Evolutionary conservation across 2,113 vertebrate species (phyloP).

Genomic region (Mastomys coucha): DNA sequence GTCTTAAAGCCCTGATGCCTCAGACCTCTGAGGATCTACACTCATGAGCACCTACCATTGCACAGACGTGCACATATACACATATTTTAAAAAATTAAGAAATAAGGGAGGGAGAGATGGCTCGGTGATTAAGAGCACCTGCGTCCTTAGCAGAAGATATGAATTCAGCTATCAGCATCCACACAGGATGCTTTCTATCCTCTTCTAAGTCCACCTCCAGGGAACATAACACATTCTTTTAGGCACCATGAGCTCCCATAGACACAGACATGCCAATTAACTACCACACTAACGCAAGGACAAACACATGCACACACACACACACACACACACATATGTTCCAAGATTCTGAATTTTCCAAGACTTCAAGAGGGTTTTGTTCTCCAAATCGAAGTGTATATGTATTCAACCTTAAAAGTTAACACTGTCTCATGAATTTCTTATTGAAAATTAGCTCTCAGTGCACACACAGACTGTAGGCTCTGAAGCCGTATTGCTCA

Average conservation of each 20-base stretch:
- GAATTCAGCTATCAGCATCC: background rate
- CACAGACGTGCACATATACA: background rate
- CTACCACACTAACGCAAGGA: background rate
- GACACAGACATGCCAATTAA: background rate
- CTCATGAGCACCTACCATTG: no score
- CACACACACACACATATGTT: background rate
- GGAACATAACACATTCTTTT: background rate
- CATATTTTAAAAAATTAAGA: background rate
- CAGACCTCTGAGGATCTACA: no score
- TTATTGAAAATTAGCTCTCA: background rate
- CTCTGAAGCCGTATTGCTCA: background rate
- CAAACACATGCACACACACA: background rate
- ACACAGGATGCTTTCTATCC: background rate
- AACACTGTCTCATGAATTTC: background rate
- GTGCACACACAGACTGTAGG: background rate
- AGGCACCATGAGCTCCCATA: background rate
- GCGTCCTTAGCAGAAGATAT: background rate
- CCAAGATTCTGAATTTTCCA: slow-evolving; percentile 9
- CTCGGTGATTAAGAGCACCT: background rate
- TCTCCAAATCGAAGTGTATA: slow-evolving; percentile 23
- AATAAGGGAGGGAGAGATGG: background rate
- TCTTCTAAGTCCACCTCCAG: background rate
- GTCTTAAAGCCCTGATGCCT: background rate
- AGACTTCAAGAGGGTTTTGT: background rate
- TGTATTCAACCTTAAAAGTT: background rate